Evolutionary conservation across 1,140 invertebrate species (phyloP).

Genomic region (Drosophila paulistorum): DNA sequence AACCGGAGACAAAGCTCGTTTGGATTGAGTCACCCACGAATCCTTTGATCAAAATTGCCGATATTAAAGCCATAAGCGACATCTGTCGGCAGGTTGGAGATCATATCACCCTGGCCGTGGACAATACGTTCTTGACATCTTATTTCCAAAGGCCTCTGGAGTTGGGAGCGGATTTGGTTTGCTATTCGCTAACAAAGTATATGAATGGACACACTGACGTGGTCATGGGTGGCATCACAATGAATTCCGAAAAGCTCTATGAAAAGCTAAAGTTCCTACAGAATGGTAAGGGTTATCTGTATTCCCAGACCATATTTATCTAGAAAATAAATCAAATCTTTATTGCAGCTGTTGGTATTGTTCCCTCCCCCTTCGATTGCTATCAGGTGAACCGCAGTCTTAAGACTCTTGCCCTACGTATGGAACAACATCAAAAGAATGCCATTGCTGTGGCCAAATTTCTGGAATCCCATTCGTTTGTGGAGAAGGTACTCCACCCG

Average conservation of each 20-base stretch:
- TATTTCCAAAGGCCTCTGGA: slow-evolving; percentile 96
- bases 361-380: slow-evolving; percentile 98
- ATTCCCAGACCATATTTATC: not conserved
- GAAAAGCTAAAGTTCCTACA: slow-evolving; percentile 92
- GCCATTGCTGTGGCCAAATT: slow-evolving; percentile 90
- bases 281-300: slow-evolving; percentile 87
- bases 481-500: slow-evolving; percentile 94
- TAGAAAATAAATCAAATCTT: not conserved
- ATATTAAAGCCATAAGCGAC: slow-evolving; percentile 91
- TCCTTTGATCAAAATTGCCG: slow-evolving; percentile 95
- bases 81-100: slow-evolving; percentile 85
- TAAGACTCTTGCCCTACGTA: slow-evolving; percentile 96
- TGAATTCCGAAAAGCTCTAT: slow-evolving; percentile 89
- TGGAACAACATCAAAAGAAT: slow-evolving; percentile 94
- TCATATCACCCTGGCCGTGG: slow-evolving; percentile 94
- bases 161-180: slow-evolving; percentile 95
- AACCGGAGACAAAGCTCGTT: slow-evolving; percentile 95
- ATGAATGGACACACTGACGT: slow-evolving; percentile 99
- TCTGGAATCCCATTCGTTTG: slow-evolving; percentile 90
- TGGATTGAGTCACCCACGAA: slow-evolving; percentile 99
- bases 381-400: slow-evolving; percentile 96
- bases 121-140: slow-evolving; percentile 98
- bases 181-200: slow-evolving; percentile 98
- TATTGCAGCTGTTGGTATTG: slow-evolving; percentile 91
- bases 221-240: slow-evolving; percentile 95